These are phyloP conservation scores for Aphodius sticticus DNA, from an alignment of 2,888 invertebrate species.

Conservation along the genomic window DNA sequence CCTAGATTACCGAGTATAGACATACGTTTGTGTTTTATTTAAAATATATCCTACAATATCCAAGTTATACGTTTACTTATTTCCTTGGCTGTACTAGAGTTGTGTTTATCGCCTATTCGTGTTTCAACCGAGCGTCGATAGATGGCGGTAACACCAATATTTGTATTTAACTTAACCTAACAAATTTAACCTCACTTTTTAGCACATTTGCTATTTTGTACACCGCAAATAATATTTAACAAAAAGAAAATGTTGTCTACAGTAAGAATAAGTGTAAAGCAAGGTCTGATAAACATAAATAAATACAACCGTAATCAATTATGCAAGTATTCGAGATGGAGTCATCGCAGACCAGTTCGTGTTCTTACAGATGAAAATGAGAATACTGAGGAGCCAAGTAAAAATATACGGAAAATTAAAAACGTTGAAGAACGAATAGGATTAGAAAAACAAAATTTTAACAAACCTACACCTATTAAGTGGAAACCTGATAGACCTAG, in stretches of 20 bases:
- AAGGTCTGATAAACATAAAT: not conserved
- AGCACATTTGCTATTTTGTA: not conserved
- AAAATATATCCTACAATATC: constrained; percentile 5
- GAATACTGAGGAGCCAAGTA: constrained; percentile 7
- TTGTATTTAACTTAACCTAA: not conserved
- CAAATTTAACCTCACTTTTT: constrained; percentile 16
- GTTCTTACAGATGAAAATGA: constrained; percentile 30
- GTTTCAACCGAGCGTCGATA: no score
- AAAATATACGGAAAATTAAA: not conserved
- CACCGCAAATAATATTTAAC: not conserved
- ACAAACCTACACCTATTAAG: constrained; percentile 10
- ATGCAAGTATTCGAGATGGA: constrained; percentile 29
- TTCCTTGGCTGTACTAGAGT: no score
- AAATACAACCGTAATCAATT: constrained; percentile 13
- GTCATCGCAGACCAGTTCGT: constrained; percentile 29
- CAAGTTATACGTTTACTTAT: no score
- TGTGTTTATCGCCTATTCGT: no score
- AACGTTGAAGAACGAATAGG: not conserved
- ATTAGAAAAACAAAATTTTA: not conserved
- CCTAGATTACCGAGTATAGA: constrained; percentile 8
- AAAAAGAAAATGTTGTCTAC: constrained; percentile 14
- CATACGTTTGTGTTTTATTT: not conserved
- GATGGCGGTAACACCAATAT: no score
- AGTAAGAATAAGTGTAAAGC: not conserved
- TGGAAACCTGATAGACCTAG: constrained; percentile 12